phyloP scores from a whole-genome alignment of 2,113 vertebrate species.

The Dendrocopos noguchii region DNA sequence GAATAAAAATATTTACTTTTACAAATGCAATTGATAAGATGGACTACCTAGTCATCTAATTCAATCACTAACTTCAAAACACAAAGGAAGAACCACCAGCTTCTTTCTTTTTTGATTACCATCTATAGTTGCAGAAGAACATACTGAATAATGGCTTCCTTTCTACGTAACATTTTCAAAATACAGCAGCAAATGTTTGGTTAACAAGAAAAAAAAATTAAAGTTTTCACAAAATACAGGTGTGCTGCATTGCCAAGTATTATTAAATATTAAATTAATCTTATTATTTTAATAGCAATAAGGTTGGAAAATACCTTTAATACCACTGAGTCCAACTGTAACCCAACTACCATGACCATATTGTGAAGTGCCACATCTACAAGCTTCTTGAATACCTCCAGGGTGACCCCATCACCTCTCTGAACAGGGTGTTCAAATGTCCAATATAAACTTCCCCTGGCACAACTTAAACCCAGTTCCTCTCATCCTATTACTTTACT shows the following conservation, averaged over 20 bases:
- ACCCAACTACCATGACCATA: too few species aligned
- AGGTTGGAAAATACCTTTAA: too few species aligned
- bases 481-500: too few species aligned
- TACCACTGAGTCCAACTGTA: too few species aligned
- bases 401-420: too few species aligned
- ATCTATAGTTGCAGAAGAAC: neutral
- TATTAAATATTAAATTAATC: neutral
- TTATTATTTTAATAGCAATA: too few species aligned
- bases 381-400: too few species aligned
- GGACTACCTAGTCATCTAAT: neutral
- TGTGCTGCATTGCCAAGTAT: neutral
- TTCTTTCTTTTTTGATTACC: neutral
- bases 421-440: too few species aligned
- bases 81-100: neutral
- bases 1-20: constrained; percentile 1
- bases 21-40: neutral
- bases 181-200: neutral
- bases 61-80: neutral
- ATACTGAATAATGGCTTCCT: neutral
- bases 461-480: too few species aligned
- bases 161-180: neutral
- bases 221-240: neutral
- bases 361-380: too few species aligned
- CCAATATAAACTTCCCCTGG: too few species aligned
- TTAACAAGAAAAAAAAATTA: neutral